Evolutionary conservation across 2,888 invertebrate genomes (phyloP).

Genomic region (Drosophila niveifrons): DNA sequence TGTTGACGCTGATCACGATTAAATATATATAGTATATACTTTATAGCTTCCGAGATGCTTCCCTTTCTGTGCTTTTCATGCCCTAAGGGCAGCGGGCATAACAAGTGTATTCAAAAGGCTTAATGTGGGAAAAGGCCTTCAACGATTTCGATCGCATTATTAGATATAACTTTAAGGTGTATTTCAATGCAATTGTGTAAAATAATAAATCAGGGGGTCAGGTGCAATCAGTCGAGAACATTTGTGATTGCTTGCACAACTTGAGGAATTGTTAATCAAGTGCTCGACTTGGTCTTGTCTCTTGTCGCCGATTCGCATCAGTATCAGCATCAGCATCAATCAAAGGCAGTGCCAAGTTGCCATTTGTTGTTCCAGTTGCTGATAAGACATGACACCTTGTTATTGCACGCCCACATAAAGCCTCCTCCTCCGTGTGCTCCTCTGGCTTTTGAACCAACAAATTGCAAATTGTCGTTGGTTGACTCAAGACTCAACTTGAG

Average conservation of each 20-base stretch:
- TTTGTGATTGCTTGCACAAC: constrained; percentile 14
- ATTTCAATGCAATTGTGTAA: background rate
- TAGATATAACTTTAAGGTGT: background rate
- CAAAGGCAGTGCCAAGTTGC: constrained; percentile 26
- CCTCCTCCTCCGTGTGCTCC: background rate
- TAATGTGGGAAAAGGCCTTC: background rate
- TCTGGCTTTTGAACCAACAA: background rate
- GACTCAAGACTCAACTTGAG: constrained; percentile 3
- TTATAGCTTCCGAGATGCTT: too few species aligned
- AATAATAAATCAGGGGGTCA: constrained; percentile 16
- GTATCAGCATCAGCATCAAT: constrained; percentile 49
- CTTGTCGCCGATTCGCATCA: constrained; percentile 26
- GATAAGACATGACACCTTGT: constrained; percentile 49
- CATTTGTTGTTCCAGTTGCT: constrained; percentile 1
- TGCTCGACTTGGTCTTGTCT: constrained; percentile 20
- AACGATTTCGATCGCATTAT: background rate
- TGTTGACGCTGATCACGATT: too few species aligned
- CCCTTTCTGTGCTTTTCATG: too few species aligned
- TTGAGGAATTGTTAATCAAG: constrained; percentile 23
- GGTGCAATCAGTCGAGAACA: constrained; percentile 9
- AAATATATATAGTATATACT: too few species aligned
- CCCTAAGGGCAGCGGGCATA: too few species aligned
- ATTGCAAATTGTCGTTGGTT: constrained; percentile 35
- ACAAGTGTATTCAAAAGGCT: background rate
- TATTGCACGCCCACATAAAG: constrained; percentile 21